A percentile compares a stretch with the other conserved stretches of the same genome.
These are phyloP conservation scores for Drosophila jambulina DNA, from an alignment of 1,140 invertebrate species.

Conservation along the genomic window DNA sequence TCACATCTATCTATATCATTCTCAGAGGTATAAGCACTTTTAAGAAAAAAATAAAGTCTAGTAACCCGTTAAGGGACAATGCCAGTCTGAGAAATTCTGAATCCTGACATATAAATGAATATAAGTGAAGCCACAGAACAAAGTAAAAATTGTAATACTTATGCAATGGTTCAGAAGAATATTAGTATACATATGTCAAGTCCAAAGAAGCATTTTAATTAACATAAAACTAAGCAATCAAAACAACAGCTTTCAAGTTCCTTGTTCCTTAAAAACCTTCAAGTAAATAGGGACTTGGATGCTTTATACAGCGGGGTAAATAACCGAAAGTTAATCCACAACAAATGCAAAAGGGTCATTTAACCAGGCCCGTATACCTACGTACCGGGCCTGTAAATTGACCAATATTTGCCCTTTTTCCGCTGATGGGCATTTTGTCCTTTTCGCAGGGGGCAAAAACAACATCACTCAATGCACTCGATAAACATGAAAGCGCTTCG, in stretches of 20 bases:
- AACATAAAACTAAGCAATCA: neutral
- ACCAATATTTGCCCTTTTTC: slow-evolving; percentile 23
- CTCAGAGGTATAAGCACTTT: too few relatives aligned
- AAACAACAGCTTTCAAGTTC: too few relatives aligned
- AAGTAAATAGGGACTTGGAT: neutral
- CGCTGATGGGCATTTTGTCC: slow-evolving; percentile 38
- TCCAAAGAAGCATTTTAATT: neutral
- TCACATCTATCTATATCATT: too few relatives aligned
- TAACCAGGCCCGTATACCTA: neutral
- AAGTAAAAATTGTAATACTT: too few relatives aligned
- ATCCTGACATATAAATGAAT: too few relatives aligned
- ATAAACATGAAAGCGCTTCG: slow-evolving; percentile 53
- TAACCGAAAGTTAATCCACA: slow-evolving; percentile 3
- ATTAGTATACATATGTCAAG: neutral
- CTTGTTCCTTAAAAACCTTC: neutral
- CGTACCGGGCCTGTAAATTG: slow-evolving; percentile 4
- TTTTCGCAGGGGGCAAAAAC: slow-evolving; percentile 30
- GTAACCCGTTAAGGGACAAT: too few relatives aligned
- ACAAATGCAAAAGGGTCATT: slow-evolving; percentile 3
- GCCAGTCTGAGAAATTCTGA: too few relatives aligned
- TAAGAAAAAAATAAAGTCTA: too few relatives aligned
- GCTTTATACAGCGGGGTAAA: neutral
- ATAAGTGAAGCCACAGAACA: neutral
- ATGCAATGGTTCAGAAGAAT: too few relatives aligned
- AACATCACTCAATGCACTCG: slow-evolving; percentile 58